Base-by-base conservation (phyloP, 23 tunicate genomes). In the Ciona savignyi region DNA sequence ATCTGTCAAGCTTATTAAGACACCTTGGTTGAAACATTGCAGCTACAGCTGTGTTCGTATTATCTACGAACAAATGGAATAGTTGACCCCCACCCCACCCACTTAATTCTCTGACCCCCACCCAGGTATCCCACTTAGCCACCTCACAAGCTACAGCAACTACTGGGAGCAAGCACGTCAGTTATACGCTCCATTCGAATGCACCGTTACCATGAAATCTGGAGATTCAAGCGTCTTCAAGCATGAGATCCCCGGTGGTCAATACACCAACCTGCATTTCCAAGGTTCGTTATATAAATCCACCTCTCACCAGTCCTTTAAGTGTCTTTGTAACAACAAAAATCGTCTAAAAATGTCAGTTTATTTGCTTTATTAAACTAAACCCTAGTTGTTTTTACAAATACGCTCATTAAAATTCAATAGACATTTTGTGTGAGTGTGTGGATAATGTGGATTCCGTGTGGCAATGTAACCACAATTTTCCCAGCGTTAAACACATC, bases 211-310 rank as follows among this genome's bases (percentile, higher is more conserved):
- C 19, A 95, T 95, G 99, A 95, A 95, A 71, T 83, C 95, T 4
- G 99, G 99, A 2, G 87, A 84, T 62, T 95, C 99, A 15, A 76
- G 86, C 68, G 99, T 95, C 29, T 95, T 88, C 64, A 63, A 88
- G 66, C 99, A 95, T 76, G 88, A 95, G 35, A 95, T 95, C 25
- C 99, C 99, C 2, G 99, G 99, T 1, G 99, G 99, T 0, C 99
- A 95, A 67, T 95, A 95, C 80, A 95, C 99, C 0, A 95, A 95
- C 72, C 83, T 95, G 2, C 99, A 95, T 61, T 95, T 95, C 72
- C 99, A 95, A 83, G 97, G 97, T 90, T 42, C 25, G 28, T 20
- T 15, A 69, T 15, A 29, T 20, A 69, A 11, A 20, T 29, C 25
- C 22, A 20, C 61, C 29, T 15, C 29, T 30, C 11, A 71, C 25